phyloP scores from a whole-genome alignment of 2,113 vertebrate genomes.

The Stomatorhinus ivindoensis region DNA sequence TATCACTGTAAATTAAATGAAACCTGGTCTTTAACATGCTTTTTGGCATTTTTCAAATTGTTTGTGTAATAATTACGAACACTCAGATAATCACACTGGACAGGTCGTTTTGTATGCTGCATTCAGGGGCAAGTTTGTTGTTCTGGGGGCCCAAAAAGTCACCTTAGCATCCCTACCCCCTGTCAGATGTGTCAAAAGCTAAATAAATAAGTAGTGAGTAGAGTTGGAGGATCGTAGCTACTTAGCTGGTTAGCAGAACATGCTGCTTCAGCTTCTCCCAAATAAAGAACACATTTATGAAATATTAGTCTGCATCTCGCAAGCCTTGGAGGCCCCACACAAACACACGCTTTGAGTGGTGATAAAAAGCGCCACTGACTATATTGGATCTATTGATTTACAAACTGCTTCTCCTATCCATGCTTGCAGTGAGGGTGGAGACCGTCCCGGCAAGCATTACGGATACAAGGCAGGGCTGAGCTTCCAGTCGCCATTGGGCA shows the following conservation, averaged over 20 bases:
- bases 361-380: background rate
- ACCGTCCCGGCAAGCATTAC: background rate
- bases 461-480: background rate
- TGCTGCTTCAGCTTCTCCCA: background rate
- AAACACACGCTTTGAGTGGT: background rate
- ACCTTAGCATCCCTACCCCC: background rate
- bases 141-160: background rate
- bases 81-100: background rate
- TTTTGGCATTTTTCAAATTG: background rate
- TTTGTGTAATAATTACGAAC: background rate
- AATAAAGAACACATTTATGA: background rate
- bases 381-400: background rate
- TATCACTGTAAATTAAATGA: background rate
- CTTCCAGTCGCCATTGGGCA: background rate
- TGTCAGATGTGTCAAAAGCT: background rate
- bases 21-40: background rate
- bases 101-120: background rate
- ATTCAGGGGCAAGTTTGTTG: background rate
- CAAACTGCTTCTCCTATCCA: background rate
- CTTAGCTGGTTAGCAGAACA: background rate
- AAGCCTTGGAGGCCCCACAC: background rate
- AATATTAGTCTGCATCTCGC: background rate
- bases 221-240: background rate
- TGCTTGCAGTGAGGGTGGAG: background rate
- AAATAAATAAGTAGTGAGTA: background rate